Base-by-base conservation (phyloP, 2,888 invertebrate species). In the Tromatobia lineatoria region DNA sequence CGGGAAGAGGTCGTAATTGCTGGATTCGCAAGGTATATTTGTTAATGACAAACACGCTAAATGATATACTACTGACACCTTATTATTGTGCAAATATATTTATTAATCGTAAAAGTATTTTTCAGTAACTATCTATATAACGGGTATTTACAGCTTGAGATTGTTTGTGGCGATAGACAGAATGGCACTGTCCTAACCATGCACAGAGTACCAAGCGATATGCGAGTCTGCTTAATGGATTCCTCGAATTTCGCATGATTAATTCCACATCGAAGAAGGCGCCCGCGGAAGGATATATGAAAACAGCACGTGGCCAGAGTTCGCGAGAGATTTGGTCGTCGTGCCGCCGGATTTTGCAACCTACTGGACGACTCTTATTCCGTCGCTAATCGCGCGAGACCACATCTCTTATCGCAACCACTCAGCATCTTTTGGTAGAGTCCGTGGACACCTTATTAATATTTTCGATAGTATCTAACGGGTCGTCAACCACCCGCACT, bases 191-290 rank as follows among this genome's bases (percentile, higher is more conserved):
- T 74, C 71, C 84, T 34, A 34, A 59, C 66, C 74, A 54, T 34
- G 50, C 18, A 45, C 52, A 57, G 59, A 71, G 69, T 29, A 70
- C 38, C 67, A 69, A 86, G 80, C 64, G 82, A 85, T 82, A 87
- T 82, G 82, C 81, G 71, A 85, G 78, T 79, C 45, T 67, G 82
- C 90, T 90, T 93, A 93, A 93, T 93, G 93, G 93, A 89, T 93
- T 93, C 92, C 86, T 83, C 87, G 92, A 93, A 93, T 88, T 91
- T 90, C 83, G 90, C 91, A 90, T 92, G 93, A 93, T 93, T 92
- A 92, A 93, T 93, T 91, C 91, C 82, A 89, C 90, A 90, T 91
- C 89, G 90, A 87, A 83, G 82, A 78, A 75, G 80, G 83, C 79
- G 47, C 50, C 74, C 38, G 84, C 82, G 83, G 87, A 85, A 87